A percentile compares a stretch with the other conserved stretches of the same genome.
These are phyloP conservation scores for Oenanthe melanoleuca DNA, from an alignment of 2,113 vertebrate species.

Conservation along the genomic window DNA sequence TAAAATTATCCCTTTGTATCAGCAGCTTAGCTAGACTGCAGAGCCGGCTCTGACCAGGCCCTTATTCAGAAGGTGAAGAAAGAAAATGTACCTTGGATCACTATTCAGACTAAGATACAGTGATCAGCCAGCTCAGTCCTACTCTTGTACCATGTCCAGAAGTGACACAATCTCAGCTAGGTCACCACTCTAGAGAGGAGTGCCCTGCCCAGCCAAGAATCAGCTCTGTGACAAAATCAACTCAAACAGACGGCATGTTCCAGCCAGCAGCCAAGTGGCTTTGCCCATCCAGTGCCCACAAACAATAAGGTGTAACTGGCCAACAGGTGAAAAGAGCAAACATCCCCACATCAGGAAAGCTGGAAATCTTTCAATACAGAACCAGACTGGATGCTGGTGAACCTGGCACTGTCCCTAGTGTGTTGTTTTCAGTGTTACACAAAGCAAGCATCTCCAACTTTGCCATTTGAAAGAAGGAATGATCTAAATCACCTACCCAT, in stretches of 20 bases:
- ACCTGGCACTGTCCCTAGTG: background rate
- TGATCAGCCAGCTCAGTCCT: background rate
- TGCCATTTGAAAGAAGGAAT: background rate
- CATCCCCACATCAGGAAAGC: background rate
- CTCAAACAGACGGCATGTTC: background rate
- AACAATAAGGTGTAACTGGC: background rate
- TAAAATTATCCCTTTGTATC: background rate
- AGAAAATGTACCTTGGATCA: background rate
- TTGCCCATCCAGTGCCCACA: conserved; percentile 1
- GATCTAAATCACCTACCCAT: background rate
- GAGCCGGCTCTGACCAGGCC: background rate
- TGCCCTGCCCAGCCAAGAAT: background rate
- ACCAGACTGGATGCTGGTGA: background rate
- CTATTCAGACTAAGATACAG: background rate
- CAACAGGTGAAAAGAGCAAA: conserved; percentile 24
- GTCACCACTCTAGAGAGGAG: background rate
- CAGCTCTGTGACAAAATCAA: background rate
- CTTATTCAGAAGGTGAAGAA: background rate
- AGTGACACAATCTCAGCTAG: background rate
- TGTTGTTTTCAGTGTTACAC: background rate
- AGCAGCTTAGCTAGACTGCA: background rate
- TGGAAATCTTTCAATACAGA: background rate
- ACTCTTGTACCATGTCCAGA: background rate
- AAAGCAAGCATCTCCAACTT: background rate
- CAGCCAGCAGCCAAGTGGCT: background rate